Evolutionary conservation across 2,888 invertebrate species (phyloP), one percentile per base, ranked within the genome.

Genomic region (Psylliodes chrysocephalus): DNA sequence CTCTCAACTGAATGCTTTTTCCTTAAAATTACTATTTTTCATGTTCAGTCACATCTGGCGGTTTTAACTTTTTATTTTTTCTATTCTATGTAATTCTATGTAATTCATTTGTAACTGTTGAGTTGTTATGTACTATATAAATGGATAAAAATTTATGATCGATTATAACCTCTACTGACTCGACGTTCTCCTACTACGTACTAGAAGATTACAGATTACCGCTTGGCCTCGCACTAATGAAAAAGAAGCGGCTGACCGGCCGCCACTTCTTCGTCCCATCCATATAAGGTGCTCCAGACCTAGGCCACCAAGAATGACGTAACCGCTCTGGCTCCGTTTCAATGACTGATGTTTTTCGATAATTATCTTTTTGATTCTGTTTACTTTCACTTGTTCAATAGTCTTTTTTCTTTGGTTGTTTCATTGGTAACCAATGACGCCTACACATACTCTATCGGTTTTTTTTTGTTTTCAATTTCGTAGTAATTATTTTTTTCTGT

Each of bases 281-380:
- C 71, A 69, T 70, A 72, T 70, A 72, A 54, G 71, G 71, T 60
- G 64, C 59, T 68, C 69, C 70, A 68, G 71, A 70, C 70, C 71
- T 72, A 72, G 71, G 71, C 65, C 71, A 67, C 63, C 52, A 51
- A 40, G 64, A 33, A 60, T 70, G 70, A 71, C 69, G 68, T 69
- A 69, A 70, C 64, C 18, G 15, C 25, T 14, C 17, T 14, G 30
- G 22, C 33, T 15, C 35, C 46, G 56, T 56, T n/a, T 38, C 60
- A 25, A 6, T 55, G 62, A 40, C 54, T 51, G 42, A 18, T 22
- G 14, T 51, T 35, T 35, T 35, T 57, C 56, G 53, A 53, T 53
- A n/a, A 22, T 55, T 6, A 19, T 15, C 19, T 40, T 25, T 40
- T 40, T 14, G 19, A 19, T 14, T 53, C 14, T 40, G 54, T 40